phyloP scores from a whole-genome alignment of 2,888 invertebrate genomes.

The Ornithoptera priamus region DNA sequence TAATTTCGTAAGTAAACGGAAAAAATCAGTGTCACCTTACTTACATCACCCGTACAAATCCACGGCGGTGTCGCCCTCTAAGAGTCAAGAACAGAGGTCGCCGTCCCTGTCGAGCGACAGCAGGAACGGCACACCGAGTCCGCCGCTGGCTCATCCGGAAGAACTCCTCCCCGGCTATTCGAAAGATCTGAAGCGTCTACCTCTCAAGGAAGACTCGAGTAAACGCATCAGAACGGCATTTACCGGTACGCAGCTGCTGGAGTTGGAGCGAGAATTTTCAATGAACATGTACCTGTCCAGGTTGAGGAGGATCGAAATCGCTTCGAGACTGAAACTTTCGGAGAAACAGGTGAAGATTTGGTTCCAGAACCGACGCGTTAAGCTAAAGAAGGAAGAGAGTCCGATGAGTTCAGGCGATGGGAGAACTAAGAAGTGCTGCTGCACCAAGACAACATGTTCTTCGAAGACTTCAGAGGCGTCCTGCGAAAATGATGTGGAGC shows the following conservation, averaged over 20 bases:
- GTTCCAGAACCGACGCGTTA: conserved; percentile 97
- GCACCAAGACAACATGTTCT: conserved; percentile 57
- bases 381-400: conserved; percentile 93
- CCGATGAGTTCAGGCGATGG: conserved; percentile 64
- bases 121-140: conserved; percentile 79
- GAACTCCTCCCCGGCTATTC: conserved; percentile 71
- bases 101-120: conserved; percentile 72
- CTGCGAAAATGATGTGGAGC: conserved; percentile 67
- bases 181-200: conserved; percentile 68
- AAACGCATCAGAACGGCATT: conserved; percentile 96
- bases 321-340: conserved; percentile 90
- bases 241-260: conserved; percentile 92
- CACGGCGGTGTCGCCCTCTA: conserved; percentile 59
- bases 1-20: conserved; percentile 58
- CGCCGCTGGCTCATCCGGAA: conserved; percentile 70
- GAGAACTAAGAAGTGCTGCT: conserved; percentile 64
- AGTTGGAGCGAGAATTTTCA: conserved; percentile 93
- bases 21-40: conserved; percentile 70
- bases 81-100: conserved; percentile 67
- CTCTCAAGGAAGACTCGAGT: conserved; percentile 83
- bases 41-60: conserved; percentile 68
- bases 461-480: conserved; percentile 49
- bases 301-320: conserved; percentile 94
- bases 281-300: conserved; percentile 95
- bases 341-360: conserved; percentile 98